Evolutionary conservation across 1,140 invertebrate species (phyloP).

Genomic region (Meloidogyne exigua): DNA sequence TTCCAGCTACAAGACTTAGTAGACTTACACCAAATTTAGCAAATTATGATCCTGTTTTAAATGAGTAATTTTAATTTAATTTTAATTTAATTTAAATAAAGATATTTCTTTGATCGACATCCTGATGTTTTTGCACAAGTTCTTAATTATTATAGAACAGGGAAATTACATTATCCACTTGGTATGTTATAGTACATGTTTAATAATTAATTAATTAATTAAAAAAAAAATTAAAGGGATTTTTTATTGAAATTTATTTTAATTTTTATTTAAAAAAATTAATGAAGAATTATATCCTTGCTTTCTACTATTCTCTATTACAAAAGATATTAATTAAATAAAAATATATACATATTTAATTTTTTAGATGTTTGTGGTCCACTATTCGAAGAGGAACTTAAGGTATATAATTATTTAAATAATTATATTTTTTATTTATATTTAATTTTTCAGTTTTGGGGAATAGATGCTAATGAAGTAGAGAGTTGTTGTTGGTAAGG

Average conservation of each 20-base stretch:
- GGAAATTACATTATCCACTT: slow-evolving; percentile 57
- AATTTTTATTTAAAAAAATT: too few species aligned
- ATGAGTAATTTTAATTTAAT: slow-evolving; percentile 96
- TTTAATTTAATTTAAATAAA: slow-evolving; percentile 67
- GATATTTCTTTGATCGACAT: slow-evolving; percentile 92
- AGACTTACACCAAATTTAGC: slow-evolving; percentile 80
- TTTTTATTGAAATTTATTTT: too few species aligned
- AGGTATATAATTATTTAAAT: slow-evolving; percentile 35
- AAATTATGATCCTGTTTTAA: slow-evolving; percentile 91
- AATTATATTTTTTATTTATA: neutral
- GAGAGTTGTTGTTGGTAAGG: slow-evolving; percentile 86
- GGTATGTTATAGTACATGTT: too few species aligned
- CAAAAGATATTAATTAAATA: too few species aligned
- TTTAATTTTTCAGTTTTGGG: slow-evolving; percentile 80
- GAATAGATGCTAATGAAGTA: slow-evolving; percentile 84
- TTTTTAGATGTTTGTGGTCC: slow-evolving; percentile 86
- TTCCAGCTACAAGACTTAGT: slow-evolving; percentile 84
- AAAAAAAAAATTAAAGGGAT: too few species aligned
- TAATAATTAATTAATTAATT: too few species aligned
- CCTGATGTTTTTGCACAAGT: slow-evolving; percentile 93
- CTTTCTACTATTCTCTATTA: too few species aligned
- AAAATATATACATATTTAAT: too few species aligned
- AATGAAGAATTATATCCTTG: too few species aligned
- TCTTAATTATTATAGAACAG: slow-evolving; percentile 85
- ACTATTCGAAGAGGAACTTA: slow-evolving; percentile 87